Conservation (phyloP, 2,113 vertebrate genomes). For the Phaetusa simplex region DNA sequence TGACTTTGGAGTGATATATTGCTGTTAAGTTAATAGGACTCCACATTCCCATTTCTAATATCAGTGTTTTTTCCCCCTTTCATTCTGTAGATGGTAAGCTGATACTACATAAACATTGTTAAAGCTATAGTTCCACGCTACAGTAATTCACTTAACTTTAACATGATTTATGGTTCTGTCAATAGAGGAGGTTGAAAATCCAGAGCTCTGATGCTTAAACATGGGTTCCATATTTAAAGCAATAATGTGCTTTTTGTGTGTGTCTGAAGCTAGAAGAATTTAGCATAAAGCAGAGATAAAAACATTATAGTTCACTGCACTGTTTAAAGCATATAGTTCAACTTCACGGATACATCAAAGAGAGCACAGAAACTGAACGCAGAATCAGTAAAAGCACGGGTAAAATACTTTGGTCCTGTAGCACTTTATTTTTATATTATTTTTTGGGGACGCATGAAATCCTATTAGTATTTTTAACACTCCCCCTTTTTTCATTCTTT, state of each 20-base stretch:
- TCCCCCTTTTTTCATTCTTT: background rate
- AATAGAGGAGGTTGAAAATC: conserved; percentile 83
- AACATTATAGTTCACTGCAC: conserved; percentile 52
- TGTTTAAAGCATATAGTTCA: conserved; percentile 54
- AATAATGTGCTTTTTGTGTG: conserved; percentile 74
- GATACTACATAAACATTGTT: conserved; percentile 86
- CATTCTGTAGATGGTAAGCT: conserved; percentile 80
- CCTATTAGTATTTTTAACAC: conserved; percentile 55
- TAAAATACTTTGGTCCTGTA: conserved; percentile 17
- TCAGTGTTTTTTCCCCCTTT: conserved; percentile 46
- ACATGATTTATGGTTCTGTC: conserved; percentile 93
- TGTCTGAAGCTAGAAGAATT: conserved; percentile 32
- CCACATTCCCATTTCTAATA: conserved; percentile 66
- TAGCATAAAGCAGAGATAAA: conserved; percentile 64
- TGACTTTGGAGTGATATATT: conserved; percentile 70
- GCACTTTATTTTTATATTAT: conserved; percentile 50
- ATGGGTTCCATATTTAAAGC: conserved; percentile 81
- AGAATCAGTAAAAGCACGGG: background rate
- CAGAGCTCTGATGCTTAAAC: conserved; percentile 72
- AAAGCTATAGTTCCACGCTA: conserved; percentile 85
- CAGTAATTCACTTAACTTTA: conserved; percentile 93
- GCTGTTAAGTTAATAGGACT: conserved; percentile 69
- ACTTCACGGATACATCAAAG: conserved; percentile 37
- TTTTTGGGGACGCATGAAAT: conserved; percentile 67
- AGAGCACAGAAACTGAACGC: background rate